Evolutionary conservation across 2,113 vertebrate species (phyloP).

Genomic region (Tretioscincus oriximinensis): DNA sequence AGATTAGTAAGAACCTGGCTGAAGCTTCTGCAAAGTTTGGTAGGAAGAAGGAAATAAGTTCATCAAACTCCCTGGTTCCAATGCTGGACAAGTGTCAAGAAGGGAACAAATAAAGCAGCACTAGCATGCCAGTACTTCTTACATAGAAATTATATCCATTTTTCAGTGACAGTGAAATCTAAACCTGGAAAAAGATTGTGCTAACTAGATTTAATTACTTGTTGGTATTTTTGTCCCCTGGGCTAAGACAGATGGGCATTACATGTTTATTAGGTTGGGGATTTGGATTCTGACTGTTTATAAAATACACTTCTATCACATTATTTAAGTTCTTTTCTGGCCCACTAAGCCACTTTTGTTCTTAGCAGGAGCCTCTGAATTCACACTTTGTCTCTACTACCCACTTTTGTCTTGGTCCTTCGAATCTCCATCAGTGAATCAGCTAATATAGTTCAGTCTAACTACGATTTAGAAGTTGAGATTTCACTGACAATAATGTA

Average conservation of each 20-base stretch:
- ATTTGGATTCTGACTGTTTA: background rate
- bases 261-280: background rate
- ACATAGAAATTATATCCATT: background rate
- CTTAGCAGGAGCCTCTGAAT: too few relatives aligned
- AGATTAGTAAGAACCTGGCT: background rate
- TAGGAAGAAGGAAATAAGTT: background rate
- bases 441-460: too few relatives aligned
- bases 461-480: too few relatives aligned
- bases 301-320: background rate
- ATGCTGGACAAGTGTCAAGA: too few relatives aligned
- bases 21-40: background rate
- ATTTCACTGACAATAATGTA: too few relatives aligned
- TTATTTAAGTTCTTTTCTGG: background rate
- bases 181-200: background rate
- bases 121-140: too few relatives aligned
- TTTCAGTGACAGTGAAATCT: background rate
- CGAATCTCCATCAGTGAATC: too few relatives aligned
- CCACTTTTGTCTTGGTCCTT: too few relatives aligned
- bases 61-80: too few relatives aligned
- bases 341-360: too few relatives aligned
- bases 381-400: too few relatives aligned
- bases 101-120: too few relatives aligned
- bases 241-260: background rate
- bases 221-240: background rate
- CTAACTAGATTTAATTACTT: background rate